Percentiles rank a stretch among this genome's conserved stretches.
Evolutionary conservation across 1,140 invertebrate species (phyloP).

Genomic region (Stegodyphus mimosarum): DNA sequence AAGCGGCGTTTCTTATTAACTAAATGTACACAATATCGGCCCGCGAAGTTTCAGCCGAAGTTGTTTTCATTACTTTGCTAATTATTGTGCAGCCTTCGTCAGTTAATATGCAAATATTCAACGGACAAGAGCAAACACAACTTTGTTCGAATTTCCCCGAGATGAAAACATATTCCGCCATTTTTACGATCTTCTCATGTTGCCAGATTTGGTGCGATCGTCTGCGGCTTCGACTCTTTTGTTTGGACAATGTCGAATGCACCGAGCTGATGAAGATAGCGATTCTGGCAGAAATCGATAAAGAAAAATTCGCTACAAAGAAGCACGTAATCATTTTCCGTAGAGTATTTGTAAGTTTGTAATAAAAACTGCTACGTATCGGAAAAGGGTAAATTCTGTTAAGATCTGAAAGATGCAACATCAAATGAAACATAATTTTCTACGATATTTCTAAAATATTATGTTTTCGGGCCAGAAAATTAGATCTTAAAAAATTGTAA

Average conservation of each 20-base stretch:
- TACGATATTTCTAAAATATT: too few relatives aligned
- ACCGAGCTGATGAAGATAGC: constrained; percentile 9
- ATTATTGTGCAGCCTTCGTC: constrained; percentile 20
- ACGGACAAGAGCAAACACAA: constrained; percentile 52
- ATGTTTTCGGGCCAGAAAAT: too few relatives aligned
- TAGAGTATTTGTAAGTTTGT: too few relatives aligned
- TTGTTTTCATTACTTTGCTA: constrained; percentile 53
- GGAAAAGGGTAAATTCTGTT: too few relatives aligned
- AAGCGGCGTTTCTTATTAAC: constrained; percentile 52
- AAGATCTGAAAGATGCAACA: too few relatives aligned
- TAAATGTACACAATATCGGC: constrained; percentile 44
- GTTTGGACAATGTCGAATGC: constrained; percentile 39
- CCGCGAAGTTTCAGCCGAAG: constrained; percentile 8
- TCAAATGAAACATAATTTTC: too few relatives aligned
- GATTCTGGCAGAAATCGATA: too few relatives aligned
- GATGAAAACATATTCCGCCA: constrained; percentile 31
- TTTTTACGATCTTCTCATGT: constrained; percentile 40
- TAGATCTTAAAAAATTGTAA: too few relatives aligned
- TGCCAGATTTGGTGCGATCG: constrained; percentile 26
- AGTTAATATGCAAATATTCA: constrained; percentile 41
- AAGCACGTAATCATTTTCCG: too few relatives aligned
- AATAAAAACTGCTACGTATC: too few relatives aligned
- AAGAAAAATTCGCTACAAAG: too few relatives aligned
- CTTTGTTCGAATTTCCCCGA: constrained; percentile 31
- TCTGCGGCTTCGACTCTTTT: background rate